Conservation (phyloP, 2,888 invertebrate genomes). For the Ferdinandea cuprea region DNA sequence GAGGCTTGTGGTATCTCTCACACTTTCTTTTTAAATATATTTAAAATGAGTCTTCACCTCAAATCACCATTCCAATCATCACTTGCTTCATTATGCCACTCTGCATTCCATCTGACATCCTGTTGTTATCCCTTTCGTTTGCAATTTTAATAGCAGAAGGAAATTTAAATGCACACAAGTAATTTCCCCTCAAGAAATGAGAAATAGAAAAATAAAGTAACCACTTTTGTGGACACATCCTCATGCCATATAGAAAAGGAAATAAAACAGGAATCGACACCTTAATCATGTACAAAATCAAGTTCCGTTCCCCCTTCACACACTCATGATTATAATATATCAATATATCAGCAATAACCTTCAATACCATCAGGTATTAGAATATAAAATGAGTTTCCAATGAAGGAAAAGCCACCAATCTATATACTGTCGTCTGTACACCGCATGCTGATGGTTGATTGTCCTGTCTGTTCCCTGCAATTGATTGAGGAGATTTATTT, state of each 20-base stretch:
- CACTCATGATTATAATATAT: conserved; percentile 13
- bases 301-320: neutral
- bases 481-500: conserved; percentile 54
- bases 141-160: conserved; percentile 30
- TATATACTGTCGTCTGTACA: neutral
- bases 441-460: conserved; percentile 21
- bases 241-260: conserved; percentile 8
- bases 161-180: conserved; percentile 38
- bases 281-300: conserved; percentile 7
- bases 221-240: conserved; percentile 46
- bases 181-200: conserved; percentile 22
- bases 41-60: too few relatives aligned
- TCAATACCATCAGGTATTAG: conserved; percentile 14
- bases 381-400: conserved; percentile 35
- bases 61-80: too few relatives aligned
- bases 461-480: conserved; percentile 34
- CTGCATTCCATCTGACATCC: too few relatives aligned
- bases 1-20: too few relatives aligned
- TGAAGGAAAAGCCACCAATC: neutral
- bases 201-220: conserved; percentile 24
- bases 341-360: conserved; percentile 18
- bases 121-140: conserved; percentile 6
- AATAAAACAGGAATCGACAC: conserved; percentile 14
- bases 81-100: too few relatives aligned
- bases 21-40: too few relatives aligned